Evolutionary conservation across 1,140 invertebrate species (phyloP).

Genomic region (Nasonia vitripennis): DNA sequence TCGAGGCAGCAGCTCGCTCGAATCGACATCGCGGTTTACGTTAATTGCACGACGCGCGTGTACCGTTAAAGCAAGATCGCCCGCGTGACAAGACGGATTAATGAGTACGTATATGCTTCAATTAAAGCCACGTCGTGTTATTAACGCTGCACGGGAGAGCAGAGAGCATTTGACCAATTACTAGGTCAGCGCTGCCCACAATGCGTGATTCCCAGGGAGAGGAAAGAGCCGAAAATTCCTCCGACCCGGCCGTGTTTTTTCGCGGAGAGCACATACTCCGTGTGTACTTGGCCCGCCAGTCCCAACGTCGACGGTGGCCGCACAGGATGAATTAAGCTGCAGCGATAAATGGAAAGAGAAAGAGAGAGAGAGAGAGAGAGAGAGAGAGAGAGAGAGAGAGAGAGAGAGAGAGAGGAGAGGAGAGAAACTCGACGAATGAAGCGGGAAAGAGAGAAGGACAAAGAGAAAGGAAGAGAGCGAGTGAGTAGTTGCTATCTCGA

Average conservation of each 20-base stretch:
- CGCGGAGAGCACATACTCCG: background rate
- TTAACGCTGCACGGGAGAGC: too few species aligned
- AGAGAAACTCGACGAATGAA: background rate
- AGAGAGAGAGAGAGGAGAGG: background rate
- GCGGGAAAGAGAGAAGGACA: background rate
- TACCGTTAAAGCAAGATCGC: too few species aligned
- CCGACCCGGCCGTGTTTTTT: background rate
- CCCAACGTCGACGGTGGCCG: background rate
- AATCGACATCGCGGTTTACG: too few species aligned
- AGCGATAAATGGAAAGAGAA: background rate
- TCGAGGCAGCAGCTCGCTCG: too few species aligned
- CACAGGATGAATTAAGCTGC: background rate
- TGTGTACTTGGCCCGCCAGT: background rate
- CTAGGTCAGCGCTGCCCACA: background rate
- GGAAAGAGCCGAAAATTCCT: background rate
- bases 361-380: background rate
- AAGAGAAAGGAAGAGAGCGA: constrained; percentile 23
- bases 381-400: background rate
- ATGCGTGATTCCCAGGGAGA: background rate
- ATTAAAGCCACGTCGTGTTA: too few species aligned
- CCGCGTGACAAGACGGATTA: too few species aligned
- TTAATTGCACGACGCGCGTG: too few species aligned
- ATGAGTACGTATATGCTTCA: too few species aligned
- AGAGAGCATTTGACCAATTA: background rate
- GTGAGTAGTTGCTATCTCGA: constrained; percentile 39